These are phyloP conservation scores for Callinectes sapidus DNA, from an alignment of 2,888 invertebrate genomes.

Conservation along the genomic window DNA sequence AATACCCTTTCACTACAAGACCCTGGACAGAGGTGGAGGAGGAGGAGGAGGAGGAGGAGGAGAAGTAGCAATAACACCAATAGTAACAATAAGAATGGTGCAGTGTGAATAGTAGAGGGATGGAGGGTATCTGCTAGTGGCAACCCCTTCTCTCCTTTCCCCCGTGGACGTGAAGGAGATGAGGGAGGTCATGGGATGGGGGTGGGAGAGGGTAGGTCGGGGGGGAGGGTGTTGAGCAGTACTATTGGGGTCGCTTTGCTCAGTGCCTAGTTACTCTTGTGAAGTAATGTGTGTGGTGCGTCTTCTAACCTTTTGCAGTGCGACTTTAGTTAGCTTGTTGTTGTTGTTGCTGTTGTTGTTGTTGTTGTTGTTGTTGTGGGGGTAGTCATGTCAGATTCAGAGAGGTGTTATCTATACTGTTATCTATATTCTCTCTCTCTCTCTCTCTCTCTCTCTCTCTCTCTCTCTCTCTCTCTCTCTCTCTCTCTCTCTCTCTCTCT, in stretches of 20 bases:
- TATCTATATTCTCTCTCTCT: slow-evolving; percentile 1
- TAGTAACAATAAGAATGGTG: no score
- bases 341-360: neutral
- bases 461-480: neutral
- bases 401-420: no score
- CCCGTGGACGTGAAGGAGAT: neutral
- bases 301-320: neutral
- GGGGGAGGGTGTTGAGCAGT: neutral
- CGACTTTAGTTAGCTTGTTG: neutral
- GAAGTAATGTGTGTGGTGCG: neutral
- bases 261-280: neutral
- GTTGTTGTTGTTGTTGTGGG: no score
- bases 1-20: neutral
- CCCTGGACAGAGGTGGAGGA: neutral
- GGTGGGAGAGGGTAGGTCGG: neutral
- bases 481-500: neutral
- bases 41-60: neutral
- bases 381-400: no score
- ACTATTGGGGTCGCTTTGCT: neutral
- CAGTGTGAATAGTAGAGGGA: neutral
- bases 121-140: neutral
- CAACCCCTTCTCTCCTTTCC: neutral
- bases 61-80: neutral
- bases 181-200: neutral
- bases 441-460: slow-evolving; percentile 1